These are phyloP conservation scores for Oncorhynchus masou DNA, from an alignment of 2,113 vertebrate genomes.

Conservation along the genomic window DNA sequence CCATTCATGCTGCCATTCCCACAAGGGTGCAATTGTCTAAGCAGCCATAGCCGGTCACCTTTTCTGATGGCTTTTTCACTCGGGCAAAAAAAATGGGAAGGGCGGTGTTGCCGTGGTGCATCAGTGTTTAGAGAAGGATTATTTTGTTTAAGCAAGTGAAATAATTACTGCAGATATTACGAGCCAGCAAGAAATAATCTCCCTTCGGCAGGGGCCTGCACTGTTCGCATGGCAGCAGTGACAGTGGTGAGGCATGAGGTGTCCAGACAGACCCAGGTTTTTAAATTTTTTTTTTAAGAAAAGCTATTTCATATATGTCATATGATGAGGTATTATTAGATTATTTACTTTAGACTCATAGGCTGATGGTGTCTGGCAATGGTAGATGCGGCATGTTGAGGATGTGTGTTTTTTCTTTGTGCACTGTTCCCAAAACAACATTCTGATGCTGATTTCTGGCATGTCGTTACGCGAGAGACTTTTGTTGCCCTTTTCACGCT, in stretches of 20 bases:
- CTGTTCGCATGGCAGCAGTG: not conserved
- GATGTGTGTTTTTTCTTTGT: not conserved
- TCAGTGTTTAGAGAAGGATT: slow-evolving; percentile 58
- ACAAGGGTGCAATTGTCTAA: slow-evolving; percentile 90
- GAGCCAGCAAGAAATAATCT: slow-evolving; percentile 46
- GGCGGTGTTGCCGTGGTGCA: slow-evolving; percentile 58
- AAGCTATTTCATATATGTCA: slow-evolving; percentile 3
- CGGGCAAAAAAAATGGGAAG: slow-evolving; percentile 70
- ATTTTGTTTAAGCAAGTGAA: slow-evolving; percentile 71
- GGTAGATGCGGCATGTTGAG: not conserved
- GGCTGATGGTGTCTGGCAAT: not conserved
- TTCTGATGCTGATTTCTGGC: not conserved
- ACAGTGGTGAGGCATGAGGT: not conserved
- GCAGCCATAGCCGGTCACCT: slow-evolving; percentile 84
- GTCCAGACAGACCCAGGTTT: not conserved
- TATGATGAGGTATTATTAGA: not conserved
- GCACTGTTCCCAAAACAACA: not conserved
- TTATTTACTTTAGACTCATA: not conserved
- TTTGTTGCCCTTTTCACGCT: not conserved
- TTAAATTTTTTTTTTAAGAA: not conserved
- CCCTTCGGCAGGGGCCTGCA: slow-evolving; percentile 21
- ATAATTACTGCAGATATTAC: slow-evolving; percentile 66
- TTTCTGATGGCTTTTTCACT: slow-evolving; percentile 81
- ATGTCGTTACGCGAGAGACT: not conserved
- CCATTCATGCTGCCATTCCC: slow-evolving; percentile 88